Evolutionary conservation across 2,888 invertebrate genomes (phyloP).

Genomic region (Cheiracanthium punctorium): DNA sequence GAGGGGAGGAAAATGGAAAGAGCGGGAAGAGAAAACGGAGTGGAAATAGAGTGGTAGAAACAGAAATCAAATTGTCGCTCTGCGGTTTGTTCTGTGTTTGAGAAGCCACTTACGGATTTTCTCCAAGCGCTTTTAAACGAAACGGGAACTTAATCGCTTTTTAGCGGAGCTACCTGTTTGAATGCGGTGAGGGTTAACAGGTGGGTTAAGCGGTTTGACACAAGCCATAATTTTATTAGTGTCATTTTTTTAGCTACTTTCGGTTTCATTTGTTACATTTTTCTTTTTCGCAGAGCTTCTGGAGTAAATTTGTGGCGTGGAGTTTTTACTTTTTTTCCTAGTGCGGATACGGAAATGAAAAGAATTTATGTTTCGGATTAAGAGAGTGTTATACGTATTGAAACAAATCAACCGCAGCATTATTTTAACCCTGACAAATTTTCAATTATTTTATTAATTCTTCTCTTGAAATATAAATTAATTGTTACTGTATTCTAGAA

Average conservation of each 20-base stretch:
- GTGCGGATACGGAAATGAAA: no score
- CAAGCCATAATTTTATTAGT: not conserved
- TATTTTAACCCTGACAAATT: no score
- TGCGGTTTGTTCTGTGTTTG: constrained; percentile 62
- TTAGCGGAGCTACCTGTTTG: constrained; percentile 45
- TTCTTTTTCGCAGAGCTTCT: no score
- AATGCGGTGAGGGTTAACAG: constrained; percentile 37
- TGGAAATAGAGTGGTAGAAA: constrained; percentile 64
- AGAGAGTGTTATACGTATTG: no score
- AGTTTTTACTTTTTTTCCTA: no score
- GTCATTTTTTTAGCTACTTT: not conserved
- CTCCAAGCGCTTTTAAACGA: constrained; percentile 16
- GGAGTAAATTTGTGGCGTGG: no score
- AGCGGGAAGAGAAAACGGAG: constrained; percentile 50
- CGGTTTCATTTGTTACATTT: not conserved
- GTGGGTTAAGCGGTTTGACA: constrained; percentile 7
- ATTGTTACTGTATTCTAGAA: no score
- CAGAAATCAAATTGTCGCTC: constrained; percentile 68
- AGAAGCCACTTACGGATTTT: constrained; percentile 44
- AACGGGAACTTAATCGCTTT: constrained; percentile 60
- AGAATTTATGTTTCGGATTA: no score
- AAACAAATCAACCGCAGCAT: no score
- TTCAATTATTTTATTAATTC: no score
- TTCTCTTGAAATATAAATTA: no score
- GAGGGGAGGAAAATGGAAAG: constrained; percentile 26